These are phyloP conservation scores for Balanococcus diminutus DNA, from an alignment of 2,888 invertebrate genomes.

Conservation along the genomic window DNA sequence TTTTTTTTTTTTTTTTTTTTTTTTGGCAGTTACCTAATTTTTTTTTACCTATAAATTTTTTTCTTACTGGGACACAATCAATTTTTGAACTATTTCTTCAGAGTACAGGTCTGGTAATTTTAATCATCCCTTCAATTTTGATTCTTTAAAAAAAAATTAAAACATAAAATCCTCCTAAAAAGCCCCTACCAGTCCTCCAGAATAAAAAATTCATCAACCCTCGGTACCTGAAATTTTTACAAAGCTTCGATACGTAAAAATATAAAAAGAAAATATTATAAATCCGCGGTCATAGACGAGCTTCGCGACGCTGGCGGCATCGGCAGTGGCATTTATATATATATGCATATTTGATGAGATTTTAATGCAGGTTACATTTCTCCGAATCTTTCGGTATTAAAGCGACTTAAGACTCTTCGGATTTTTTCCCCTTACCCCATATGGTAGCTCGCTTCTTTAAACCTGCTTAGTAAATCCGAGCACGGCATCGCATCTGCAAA, in stretches of 20 bases:
- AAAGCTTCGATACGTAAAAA: not conserved
- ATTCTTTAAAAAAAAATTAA: too few species aligned
- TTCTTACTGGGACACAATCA: too few species aligned
- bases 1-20: too few species aligned
- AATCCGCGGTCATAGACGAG: too few species aligned
- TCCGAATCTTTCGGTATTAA: not conserved
- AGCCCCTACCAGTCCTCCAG: not conserved
- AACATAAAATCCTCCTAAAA: not conserved
- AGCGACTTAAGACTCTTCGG: not conserved
- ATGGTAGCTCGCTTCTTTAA: not conserved
- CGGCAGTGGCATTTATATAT: not conserved
- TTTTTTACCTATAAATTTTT: too few species aligned
- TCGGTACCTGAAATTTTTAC: not conserved
- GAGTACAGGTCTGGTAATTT: too few species aligned
- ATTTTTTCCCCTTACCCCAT: not conserved
- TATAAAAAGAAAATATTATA: not conserved
- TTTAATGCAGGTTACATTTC: constrained; percentile 22
- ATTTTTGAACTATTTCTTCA: too few species aligned
- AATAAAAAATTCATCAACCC: not conserved
- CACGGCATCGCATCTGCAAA: too few species aligned
- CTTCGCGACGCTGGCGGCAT: too few species aligned
- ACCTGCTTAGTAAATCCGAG: not conserved
- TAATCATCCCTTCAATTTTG: too few species aligned
- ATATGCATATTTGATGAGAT: constrained; percentile 17
- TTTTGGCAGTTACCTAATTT: too few species aligned